phyloP scores from a whole-genome alignment of 64 coral and sea anemone species.

The Catalaphyllia jardinei region DNA sequence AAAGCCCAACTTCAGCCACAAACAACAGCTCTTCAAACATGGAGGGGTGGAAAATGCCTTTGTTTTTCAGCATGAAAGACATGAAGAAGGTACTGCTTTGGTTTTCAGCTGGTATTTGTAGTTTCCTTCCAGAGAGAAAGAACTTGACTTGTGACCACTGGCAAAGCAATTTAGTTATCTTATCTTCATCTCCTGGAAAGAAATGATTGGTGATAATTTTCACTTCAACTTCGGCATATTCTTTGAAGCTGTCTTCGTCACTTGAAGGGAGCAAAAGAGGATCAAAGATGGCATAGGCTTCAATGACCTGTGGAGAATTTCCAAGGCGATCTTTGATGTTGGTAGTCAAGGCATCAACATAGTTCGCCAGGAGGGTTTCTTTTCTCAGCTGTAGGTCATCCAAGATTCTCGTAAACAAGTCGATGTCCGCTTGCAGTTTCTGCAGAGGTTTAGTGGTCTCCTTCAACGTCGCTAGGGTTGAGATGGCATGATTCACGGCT shows the following conservation, averaged over 20 bases:
- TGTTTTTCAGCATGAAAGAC: constrained; percentile 50
- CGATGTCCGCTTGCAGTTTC: constrained; percentile 5
- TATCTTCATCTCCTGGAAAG: constrained; percentile 6
- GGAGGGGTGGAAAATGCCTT: constrained; percentile 40
- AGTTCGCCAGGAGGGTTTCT: neutral
- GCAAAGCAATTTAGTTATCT: constrained; percentile 29
- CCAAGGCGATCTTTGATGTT: constrained; percentile 33
- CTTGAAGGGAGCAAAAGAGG: neutral
- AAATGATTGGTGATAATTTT: neutral
- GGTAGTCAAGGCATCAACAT: neutral
- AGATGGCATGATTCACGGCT: constrained; percentile 9
- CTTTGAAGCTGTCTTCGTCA: constrained; percentile 3
- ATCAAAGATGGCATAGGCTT: constrained; percentile 41
- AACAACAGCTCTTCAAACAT: constrained; percentile 30
- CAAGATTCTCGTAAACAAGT: constrained; percentile 3
- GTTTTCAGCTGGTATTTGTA: constrained; percentile 44
- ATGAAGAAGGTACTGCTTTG: constrained; percentile 48
- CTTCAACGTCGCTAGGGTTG: neutral
- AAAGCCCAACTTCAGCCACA: constrained; percentile 55
- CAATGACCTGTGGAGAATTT: constrained; percentile 5
- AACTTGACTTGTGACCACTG: constrained; percentile 42
- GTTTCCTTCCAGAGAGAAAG: constrained; percentile 47
- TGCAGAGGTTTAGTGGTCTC: neutral
- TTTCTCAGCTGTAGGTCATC: neutral
- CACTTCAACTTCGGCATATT: constrained; percentile 28